Percentiles rank a stretch among this genome's conserved stretches.
phyloP scores from a whole-genome alignment of 2,888 invertebrate genomes.

The Gandaritis pyraliata region DNA sequence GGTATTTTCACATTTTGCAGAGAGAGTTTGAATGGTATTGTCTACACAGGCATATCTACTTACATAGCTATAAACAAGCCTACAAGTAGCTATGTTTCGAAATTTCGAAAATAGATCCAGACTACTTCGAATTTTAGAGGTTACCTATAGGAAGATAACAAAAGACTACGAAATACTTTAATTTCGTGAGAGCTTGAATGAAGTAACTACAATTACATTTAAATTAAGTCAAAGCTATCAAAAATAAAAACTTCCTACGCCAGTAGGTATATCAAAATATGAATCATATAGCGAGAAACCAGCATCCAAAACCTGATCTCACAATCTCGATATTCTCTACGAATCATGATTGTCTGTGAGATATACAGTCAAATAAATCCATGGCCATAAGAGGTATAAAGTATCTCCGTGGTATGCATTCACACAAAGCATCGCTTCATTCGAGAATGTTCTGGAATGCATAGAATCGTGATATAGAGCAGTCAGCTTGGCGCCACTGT shows the following conservation, averaged over 20 bases:
- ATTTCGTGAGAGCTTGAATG: too few relatives aligned
- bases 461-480: conserved; percentile 52
- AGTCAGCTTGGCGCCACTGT: conserved; percentile 63
- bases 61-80: neutral
- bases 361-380: conserved; percentile 70
- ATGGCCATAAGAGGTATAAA: conserved; percentile 56
- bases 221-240: too few relatives aligned
- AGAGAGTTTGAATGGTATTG: conserved; percentile 64
- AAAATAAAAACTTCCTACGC: too few relatives aligned
- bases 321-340: conserved; percentile 4
- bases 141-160: neutral
- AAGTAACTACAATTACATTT: too few relatives aligned
- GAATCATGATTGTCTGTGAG: conserved; percentile 49
- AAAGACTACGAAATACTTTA: neutral
- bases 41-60: conserved; percentile 23
- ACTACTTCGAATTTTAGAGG: too few relatives aligned
- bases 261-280: too few relatives aligned
- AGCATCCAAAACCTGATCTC: conserved; percentile 7
- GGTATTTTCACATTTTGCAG: conserved; percentile 49
- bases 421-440: conserved; percentile 57
- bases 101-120: too few relatives aligned
- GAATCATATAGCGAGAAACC: conserved; percentile 1
- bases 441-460: conserved; percentile 55
- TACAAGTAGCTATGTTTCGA: neutral
- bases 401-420: conserved; percentile 62